phyloP scores from a whole-genome alignment of 2,888 invertebrate species.

The Macrostomum cliftonense region DNA sequence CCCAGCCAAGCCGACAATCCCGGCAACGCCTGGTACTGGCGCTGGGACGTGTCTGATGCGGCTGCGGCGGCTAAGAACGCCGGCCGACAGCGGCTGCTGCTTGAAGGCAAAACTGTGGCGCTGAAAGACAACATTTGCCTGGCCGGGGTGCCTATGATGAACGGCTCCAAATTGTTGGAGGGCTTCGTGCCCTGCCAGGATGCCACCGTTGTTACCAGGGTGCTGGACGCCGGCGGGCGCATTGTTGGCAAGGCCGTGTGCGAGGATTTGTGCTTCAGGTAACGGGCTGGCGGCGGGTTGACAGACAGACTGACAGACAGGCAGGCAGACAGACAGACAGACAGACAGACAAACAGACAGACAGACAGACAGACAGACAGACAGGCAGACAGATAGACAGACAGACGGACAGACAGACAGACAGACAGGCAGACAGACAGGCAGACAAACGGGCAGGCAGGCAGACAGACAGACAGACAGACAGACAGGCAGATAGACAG shows the following conservation, averaged over 20 bases:
- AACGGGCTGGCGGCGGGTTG: no score
- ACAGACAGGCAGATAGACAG: no score
- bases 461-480: no score
- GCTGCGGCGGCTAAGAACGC: neutral
- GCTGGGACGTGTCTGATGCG: no score
- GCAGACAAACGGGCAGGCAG: no score
- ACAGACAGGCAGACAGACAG: no score
- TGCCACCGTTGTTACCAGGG: constrained; percentile 24
- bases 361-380: no score
- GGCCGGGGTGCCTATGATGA: constrained; percentile 28
- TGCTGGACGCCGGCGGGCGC: constrained; percentile 24
- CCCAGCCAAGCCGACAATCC: constrained; percentile 16
- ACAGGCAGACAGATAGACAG: no score
- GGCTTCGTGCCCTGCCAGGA: constrained; percentile 25
- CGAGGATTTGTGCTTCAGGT: constrained; percentile 21
- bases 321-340: no score
- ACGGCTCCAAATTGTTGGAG: constrained; percentile 20
- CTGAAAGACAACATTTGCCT: constrained; percentile 27
- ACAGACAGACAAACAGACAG: no score
- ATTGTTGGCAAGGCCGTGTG: constrained; percentile 26
- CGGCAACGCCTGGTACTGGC: constrained; percentile 18
- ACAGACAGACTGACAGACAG: no score
- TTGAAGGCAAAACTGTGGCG: constrained; percentile 23
- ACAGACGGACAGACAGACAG: no score
- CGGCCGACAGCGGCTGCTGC: constrained; percentile 1